phyloP scores from a whole-genome alignment of 2,888 invertebrate genomes.

The Heliconius ethilla region DNA sequence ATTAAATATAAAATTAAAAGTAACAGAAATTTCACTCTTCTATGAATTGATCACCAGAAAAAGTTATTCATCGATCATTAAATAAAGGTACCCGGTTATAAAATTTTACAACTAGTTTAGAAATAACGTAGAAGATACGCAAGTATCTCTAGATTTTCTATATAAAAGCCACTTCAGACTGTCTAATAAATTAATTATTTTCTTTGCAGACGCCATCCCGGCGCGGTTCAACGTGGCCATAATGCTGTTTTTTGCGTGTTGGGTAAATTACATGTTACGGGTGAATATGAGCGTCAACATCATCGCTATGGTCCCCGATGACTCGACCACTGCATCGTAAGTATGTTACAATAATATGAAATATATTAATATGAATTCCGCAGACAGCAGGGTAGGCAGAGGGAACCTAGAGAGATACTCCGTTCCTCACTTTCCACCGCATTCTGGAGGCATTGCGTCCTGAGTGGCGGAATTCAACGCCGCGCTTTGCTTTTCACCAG shows the following conservation, averaged over 20 bases:
- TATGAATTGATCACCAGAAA: neutral
- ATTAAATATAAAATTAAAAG: no score
- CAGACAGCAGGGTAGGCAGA: no score
- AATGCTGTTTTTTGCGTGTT: conserved; percentile 89
- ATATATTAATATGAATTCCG: no score
- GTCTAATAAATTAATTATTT: neutral
- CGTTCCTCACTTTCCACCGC: no score
- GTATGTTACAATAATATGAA: conserved; percentile 48
- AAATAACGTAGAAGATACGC: neutral
- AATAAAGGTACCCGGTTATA: neutral
- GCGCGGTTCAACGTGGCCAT: conserved; percentile 79
- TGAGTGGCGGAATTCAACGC: no score
- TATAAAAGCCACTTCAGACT: neutral
- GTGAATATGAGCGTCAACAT: conserved; percentile 90
- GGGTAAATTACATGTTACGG: conserved; percentile 88
- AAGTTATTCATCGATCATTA: neutral
- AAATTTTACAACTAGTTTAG: neutral
- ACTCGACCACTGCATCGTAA: conserved; percentile 62
- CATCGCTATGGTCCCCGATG: conserved; percentile 85
- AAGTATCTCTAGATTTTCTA: neutral
- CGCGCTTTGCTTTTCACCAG: no score
- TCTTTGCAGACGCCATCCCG: conserved; percentile 67
- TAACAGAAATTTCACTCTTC: neutral
- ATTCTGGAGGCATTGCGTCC: no score
- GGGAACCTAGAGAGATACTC: no score